Base-by-base conservation (phyloP, 1,140 invertebrate species). In the Stratiolaelaps scimitus region DNA sequence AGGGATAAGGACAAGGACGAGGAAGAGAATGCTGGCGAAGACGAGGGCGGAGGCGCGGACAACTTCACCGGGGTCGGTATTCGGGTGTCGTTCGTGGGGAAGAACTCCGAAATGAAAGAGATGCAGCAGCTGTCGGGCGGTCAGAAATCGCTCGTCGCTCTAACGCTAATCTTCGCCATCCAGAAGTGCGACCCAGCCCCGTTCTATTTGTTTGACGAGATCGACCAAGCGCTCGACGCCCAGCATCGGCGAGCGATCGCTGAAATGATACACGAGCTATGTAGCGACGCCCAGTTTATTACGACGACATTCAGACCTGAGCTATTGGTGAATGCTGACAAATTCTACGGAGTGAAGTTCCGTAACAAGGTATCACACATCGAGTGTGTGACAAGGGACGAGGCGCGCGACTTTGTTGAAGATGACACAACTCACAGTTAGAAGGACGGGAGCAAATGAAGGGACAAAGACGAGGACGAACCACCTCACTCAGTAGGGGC, bases 111-210 rank as follows among this genome's bases (percentile, higher is more conserved):
- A 79, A 97, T 97, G 92, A 83, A 91, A 66, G 95, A 98, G 78
- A 98, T 99, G 93, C 94, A 98, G 77, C 94, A 98, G 76, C 77
- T 99, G 1, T 97, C 92, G 1, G 96, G 96, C 43, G 96, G 96
- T 5, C 96, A 99, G 77, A 99, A 99, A 77, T 97, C 93, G 19
- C 79, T 99, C 0, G 95, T 99, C 0, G 96, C 96, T 10, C 77
- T 99, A 17, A 93, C 90, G 0, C 77, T 98, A 2, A 98, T 99
- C 72, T 98, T 99, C 79, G 92, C 96, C 53, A 98, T 99, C 74
- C 96, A 99, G 81, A 97, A 98, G 77, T 98, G 95, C 79, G 94
- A 98, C 78, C 94, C 95, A 0, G 95, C 96, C 1, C 96, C 95
- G 0, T 99, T 99, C 78, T 99, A 98, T 78, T 79, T 99, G 7